Base-by-base conservation (phyloP, 2,888 invertebrate species). In the Cryptocheilus praepositus region DNA sequence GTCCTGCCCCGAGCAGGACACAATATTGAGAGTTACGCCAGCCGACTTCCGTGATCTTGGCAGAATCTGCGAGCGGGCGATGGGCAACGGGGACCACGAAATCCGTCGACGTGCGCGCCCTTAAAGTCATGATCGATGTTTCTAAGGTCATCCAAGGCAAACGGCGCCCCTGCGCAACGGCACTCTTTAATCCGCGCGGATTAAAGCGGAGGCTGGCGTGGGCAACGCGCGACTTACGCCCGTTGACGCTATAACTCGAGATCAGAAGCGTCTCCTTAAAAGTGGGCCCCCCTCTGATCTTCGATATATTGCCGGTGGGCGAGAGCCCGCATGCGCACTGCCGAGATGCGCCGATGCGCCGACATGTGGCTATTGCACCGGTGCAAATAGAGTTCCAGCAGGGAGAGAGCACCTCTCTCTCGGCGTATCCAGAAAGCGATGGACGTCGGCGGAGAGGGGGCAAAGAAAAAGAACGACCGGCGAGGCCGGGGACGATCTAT, bases 161-260 rank as follows among this genome's bases (percentile, higher is more conserved):
- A 53, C 21, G 61, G 16, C 53, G 59, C 19, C 51, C 21, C 45
- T 13, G 21, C 21, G 8, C 16, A 52, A 36, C 61, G 36, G 28
- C 36, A n/a, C 36, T 11, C 36, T 25, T 36, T 64, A 68, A 71
- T 58, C 69, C 60, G 19, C 44, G 44, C 60, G 71, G 65, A 65
- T 71, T 71, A 71, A 65, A 59, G 49, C 51, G 13, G 52, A 52
- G 43, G 28, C 28, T 13, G 56, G 22, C 13, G 44, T 3, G 36
- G 21, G 22, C 56, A 60, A 16, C 53, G 28, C 61, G 64, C 69
- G 63, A 71, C 71, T 73, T 61, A 59, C 44, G 67, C 66, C 70
- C 64, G 54, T 68, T 61, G 64, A 66, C 62, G 72, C 73, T 51
- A 77, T 73, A 75, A 77, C 74, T 76, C 75, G 67, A 68, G 74